Percentiles rank a stretch among this genome's conserved stretches.
Evolutionary conservation across 2,113 vertebrate genomes (phyloP).

Genomic region (Hippocampus mohnikei): DNA sequence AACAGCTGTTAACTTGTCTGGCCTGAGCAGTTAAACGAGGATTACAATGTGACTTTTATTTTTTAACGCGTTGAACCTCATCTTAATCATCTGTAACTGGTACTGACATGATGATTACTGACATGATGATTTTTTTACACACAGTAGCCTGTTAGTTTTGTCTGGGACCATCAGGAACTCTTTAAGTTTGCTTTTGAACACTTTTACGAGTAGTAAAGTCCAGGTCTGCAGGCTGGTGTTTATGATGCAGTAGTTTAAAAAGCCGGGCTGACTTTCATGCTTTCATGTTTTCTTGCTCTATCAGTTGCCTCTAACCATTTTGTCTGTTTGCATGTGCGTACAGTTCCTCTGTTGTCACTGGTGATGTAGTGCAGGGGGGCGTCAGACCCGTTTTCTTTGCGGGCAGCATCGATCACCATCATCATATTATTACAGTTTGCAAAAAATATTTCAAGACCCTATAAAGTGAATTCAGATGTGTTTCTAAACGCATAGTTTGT

Average conservation of each 20-base stretch:
- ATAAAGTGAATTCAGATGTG: too few relatives aligned
- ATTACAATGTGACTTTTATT: neutral
- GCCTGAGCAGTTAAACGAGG: conserved; percentile 19
- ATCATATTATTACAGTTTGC: too few relatives aligned
- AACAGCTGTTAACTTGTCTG: conserved; percentile 45
- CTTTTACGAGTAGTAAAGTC: conserved; percentile 19
- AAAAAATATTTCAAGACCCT: too few relatives aligned
- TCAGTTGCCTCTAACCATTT: conserved; percentile 9
- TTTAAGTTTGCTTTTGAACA: neutral
- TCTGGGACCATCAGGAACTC: neutral
- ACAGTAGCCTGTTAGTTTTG: neutral
- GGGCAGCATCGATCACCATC: too few relatives aligned
- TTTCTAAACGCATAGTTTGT: too few relatives aligned
- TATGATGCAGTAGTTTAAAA: conserved; percentile 26
- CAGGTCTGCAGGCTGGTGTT: conserved; percentile 19
- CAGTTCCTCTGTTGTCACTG: too few relatives aligned
- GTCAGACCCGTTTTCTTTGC: too few relatives aligned
- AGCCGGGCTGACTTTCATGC: neutral
- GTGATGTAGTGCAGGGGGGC: too few relatives aligned
- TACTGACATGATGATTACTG: neutral
- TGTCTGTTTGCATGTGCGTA: too few relatives aligned
- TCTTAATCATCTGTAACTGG: neutral
- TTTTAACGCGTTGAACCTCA: neutral
- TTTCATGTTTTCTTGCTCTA: conserved; percentile 5
- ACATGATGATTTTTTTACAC: neutral